phyloP scores from a whole-genome alignment of 2,113 vertebrate species.

The Gobio gobio region DNA sequence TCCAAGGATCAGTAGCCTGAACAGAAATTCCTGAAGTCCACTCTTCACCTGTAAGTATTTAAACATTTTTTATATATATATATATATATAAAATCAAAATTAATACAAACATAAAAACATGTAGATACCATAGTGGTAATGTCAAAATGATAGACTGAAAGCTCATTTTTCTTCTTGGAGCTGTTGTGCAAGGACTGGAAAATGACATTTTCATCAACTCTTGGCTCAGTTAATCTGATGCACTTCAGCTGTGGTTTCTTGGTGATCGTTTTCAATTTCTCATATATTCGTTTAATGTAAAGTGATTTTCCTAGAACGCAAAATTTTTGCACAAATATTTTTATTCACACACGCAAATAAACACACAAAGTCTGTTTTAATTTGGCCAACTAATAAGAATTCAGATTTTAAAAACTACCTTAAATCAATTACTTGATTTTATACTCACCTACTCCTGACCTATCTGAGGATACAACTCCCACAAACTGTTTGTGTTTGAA shows the following conservation, averaged over 20 bases:
- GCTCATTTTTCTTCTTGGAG: constrained; percentile 62
- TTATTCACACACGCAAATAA: no score
- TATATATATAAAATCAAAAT: no score
- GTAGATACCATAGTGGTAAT: constrained; percentile 86
- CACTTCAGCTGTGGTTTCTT: constrained; percentile 72
- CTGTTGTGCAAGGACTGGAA: constrained; percentile 76
- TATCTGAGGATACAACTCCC: constrained; percentile 84
- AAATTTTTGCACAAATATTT: no score
- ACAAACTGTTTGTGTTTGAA: constrained; percentile 84
- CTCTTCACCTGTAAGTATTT: constrained; percentile 79
- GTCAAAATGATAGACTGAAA: constrained; percentile 89
- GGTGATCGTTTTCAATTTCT: constrained; percentile 68
- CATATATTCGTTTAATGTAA: constrained; percentile 83
- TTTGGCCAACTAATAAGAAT: no score
- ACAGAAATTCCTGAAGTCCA: constrained; percentile 88
- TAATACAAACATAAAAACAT: no score
- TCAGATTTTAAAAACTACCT: no score
- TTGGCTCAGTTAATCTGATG: constrained; percentile 83
- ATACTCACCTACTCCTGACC: constrained; percentile 90
- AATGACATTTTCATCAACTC: constrained; percentile 84
- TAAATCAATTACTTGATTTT: no score
- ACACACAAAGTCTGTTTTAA: no score
- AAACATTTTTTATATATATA: no score
- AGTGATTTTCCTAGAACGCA: constrained; percentile 88
- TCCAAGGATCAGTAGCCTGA: constrained; percentile 88